Base-by-base conservation (phyloP, 2,113 vertebrate species). In the Petrocephalus microphthalmus region DNA sequence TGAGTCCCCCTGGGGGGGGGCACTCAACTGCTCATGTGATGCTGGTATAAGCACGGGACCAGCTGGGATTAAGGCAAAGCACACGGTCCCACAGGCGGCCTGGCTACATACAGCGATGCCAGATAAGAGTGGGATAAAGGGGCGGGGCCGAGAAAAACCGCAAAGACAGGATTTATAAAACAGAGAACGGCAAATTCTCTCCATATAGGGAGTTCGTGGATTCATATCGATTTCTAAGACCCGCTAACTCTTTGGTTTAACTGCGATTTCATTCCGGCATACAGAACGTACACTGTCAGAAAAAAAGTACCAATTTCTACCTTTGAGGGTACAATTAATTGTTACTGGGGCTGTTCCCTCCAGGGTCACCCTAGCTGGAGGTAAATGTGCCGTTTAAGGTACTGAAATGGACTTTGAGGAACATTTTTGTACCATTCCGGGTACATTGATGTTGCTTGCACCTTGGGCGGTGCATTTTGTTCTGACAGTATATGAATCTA, bases 21-120 rank as follows among this genome's bases (percentile, higher is more conserved):
- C 85, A 8, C 49, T 90, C 92, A 93, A 93, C 91, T 89, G 13
- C 90, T 93, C 94, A 92, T 94, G 95, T 95, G 95, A 95, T 89
- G 83, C 84, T 85, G 90, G 94, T 91, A 91, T 87, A 91, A 93
- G 89, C 90, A 91, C 90, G 91, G 90, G 92, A 93, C 88, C 88
- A 88, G 89, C 88, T 90, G 89, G 93, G 91, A 92, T 78, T 89
- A 94, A 88, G 92, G 92, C 93, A 42, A 56, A 15, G 20, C 88
- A 87, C 25, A 85, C 84, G 84, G 82, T 88, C 87, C 78, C 45
- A 60, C 87, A 42, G 17, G 17, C 29, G 11, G 29, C 15, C 33
- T 71, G 42, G 52, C 37, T 19, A 20, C 15, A 20, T n/a, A 51
- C 20, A 25, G 8, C 1, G 47, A 29, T 52, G 42, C 25, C n/a